Evolutionary conservation across 2,113 vertebrate species (phyloP).

Genomic region (Salvelinus namaycush): DNA sequence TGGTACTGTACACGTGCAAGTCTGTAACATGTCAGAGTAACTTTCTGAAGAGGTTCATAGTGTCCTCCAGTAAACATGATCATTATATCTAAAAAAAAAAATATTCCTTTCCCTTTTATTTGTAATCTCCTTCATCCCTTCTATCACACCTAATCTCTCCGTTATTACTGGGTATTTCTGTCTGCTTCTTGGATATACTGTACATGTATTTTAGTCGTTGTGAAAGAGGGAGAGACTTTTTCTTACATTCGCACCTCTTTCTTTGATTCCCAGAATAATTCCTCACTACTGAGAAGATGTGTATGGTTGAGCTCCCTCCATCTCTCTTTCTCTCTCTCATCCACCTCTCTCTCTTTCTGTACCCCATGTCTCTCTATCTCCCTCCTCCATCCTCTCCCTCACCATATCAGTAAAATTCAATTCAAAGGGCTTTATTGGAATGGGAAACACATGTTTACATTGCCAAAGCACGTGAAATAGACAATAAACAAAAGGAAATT

Average conservation of each 20-base stretch:
- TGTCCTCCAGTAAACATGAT: conserved; percentile 34
- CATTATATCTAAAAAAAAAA: conserved; percentile 3
- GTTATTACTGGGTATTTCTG: neutral
- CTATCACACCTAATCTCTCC: neutral
- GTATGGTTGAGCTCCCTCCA: neutral
- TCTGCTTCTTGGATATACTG: neutral
- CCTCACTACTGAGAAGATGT: neutral
- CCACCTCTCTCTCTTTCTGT: neutral
- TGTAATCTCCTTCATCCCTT: neutral
- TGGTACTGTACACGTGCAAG: neutral
- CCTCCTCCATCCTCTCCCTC: neutral
- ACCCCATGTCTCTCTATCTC: neutral
- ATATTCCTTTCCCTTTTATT: conserved; percentile 9
- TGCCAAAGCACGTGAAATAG: too few species aligned
- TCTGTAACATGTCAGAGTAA: conserved; percentile 1
- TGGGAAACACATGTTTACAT: too few species aligned
- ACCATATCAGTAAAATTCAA: neutral
- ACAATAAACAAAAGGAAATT: too few species aligned
- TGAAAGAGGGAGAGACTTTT: neutral
- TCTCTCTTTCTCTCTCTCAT: neutral
- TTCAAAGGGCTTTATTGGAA: too few species aligned
- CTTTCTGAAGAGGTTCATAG: conserved; percentile 41
- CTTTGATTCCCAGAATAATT: neutral
- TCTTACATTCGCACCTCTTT: neutral
- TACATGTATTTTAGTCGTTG: neutral